A percentile compares a stretch with the other conserved stretches of the same genome.
Conservation (phyloP, 1,140 invertebrate genomes). For the Ceratosolen solmsi region DNA sequence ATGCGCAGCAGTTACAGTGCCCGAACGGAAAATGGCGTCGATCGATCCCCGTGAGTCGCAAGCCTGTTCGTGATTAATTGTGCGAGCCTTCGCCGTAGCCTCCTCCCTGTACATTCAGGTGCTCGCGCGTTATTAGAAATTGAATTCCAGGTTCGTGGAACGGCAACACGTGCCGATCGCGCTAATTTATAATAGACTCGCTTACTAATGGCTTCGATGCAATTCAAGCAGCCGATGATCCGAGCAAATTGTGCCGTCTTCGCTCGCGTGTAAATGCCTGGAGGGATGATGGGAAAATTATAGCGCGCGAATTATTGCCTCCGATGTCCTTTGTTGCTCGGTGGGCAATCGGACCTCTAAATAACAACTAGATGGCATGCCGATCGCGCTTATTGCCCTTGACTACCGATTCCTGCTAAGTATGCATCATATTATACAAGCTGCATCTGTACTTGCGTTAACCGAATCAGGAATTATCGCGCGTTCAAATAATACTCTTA, state of each 20-base stretch:
- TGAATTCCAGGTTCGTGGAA: slow-evolving; percentile 37
- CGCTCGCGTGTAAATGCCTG: not conserved
- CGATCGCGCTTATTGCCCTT: not conserved
- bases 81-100: not conserved
- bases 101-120: not conserved
- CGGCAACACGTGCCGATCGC: not conserved
- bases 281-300: not conserved
- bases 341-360: no score
- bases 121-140: slow-evolving; percentile 41
- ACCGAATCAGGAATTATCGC: not conserved
- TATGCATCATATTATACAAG: no score
- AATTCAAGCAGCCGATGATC: slow-evolving; percentile 12
- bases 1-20: not conserved
- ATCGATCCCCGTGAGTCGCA: slow-evolving; percentile 5
- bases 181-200: slow-evolving; percentile 27
- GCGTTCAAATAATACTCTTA: no score
- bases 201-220: not conserved
- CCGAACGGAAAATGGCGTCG: not conserved
- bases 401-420: no score
- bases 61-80: slow-evolving; percentile 33
- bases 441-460: no score
- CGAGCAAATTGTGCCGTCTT: slow-evolving; percentile 1
- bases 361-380: not conserved
- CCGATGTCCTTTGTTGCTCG: no score
- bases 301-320: not conserved